Conservation (phyloP, 2,797 vertebrate species). For the Periparus ater region DNA sequence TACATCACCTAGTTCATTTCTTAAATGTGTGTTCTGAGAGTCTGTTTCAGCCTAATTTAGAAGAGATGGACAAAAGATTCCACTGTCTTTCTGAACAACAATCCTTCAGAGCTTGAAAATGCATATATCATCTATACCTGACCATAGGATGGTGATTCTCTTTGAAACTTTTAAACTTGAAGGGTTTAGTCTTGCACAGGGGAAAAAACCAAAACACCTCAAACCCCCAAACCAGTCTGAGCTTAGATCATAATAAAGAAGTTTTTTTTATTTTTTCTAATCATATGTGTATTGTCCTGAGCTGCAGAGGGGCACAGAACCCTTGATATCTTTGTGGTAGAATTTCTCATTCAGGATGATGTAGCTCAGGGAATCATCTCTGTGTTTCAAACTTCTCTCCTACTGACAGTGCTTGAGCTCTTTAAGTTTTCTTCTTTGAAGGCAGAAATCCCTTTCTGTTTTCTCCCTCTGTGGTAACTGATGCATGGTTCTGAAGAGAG, state of each 20-base stretch:
- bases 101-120: background rate
- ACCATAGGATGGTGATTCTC: background rate
- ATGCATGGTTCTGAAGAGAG: background rate
- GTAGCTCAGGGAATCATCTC: background rate
- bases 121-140: background rate
- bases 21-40: background rate
- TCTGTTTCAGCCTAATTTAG: background rate
- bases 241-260: background rate
- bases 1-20: background rate
- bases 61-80: background rate
- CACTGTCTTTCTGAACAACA: background rate
- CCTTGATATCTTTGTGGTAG: background rate
- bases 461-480: background rate
- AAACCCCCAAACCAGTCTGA: background rate
- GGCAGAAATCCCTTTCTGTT: background rate
- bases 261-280: background rate
- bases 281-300: background rate
- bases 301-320: background rate
- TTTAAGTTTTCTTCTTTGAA: background rate
- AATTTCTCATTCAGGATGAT: background rate
- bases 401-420: background rate
- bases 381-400: background rate
- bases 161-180: background rate
- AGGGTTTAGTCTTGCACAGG: background rate
- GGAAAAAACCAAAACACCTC: accelerated